Conservation (phyloP, 1,140 invertebrate genomes). For the Rhyzopertha dominica region DNA sequence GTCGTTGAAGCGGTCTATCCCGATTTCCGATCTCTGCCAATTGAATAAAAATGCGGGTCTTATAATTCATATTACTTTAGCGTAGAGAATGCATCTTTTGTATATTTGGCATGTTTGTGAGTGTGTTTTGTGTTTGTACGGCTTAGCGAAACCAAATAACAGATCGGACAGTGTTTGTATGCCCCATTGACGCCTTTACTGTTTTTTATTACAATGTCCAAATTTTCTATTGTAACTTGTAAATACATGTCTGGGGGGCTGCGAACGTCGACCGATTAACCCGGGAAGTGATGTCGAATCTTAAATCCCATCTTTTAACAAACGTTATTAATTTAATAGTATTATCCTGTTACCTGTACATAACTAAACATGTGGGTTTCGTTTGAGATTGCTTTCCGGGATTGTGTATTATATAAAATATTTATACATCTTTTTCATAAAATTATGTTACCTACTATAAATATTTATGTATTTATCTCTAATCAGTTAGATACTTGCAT, state of each 20-base stretch:
- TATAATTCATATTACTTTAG: slow-evolving; percentile 10
- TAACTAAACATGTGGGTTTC: slow-evolving; percentile 9
- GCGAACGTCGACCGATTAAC: too few species aligned
- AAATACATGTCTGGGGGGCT: too few species aligned
- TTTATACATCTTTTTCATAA: slow-evolving; percentile 37
- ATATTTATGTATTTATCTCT: slow-evolving; percentile 40
- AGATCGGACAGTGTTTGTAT: too few species aligned
- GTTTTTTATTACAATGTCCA: too few species aligned
- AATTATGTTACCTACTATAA: slow-evolving; percentile 40
- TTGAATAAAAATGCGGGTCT: slow-evolving; percentile 35
- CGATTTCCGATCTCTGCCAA: slow-evolving; percentile 38
- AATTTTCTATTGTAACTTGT: too few species aligned
- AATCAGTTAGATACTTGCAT: slow-evolving; percentile 44
- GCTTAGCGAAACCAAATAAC: too few species aligned
- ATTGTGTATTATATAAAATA: slow-evolving; percentile 19
- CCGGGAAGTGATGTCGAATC: too few species aligned
- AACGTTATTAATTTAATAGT: too few species aligned
- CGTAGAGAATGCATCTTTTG: not conserved
- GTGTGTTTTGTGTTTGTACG: too few species aligned
- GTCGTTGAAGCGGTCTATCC: too few species aligned
- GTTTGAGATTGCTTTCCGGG: slow-evolving; percentile 3
- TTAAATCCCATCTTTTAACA: too few species aligned
- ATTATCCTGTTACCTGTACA: slow-evolving; percentile 15
- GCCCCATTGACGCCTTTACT: too few species aligned
- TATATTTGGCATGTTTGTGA: not conserved